These are phyloP conservation scores for Tiliqua scincoides DNA, from an alignment of 2,113 vertebrate species.

Conservation along the genomic window DNA sequence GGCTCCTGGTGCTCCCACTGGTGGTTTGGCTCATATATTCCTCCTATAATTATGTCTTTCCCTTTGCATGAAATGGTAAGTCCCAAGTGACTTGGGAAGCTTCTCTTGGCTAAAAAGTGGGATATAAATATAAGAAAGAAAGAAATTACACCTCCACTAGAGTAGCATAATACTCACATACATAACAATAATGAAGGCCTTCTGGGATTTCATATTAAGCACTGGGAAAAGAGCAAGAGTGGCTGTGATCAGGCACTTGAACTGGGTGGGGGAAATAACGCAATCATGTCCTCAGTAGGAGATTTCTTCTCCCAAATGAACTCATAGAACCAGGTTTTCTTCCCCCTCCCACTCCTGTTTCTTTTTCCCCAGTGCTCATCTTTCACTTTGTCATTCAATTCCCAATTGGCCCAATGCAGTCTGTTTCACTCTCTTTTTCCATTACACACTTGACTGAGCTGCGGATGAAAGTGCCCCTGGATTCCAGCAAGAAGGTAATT, in stretches of 20 bases:
- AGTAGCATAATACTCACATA: too few species aligned
- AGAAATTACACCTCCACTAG: neutral
- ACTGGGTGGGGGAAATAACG: neutral
- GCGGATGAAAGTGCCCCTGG: conserved; percentile 65
- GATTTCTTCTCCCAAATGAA: conserved; percentile 62
- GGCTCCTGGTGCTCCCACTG: too few species aligned
- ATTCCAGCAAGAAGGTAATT: conserved; percentile 75
- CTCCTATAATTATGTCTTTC: too few species aligned
- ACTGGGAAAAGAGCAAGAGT: neutral
- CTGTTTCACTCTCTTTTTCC: conserved; percentile 81
- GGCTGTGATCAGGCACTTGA: neutral
- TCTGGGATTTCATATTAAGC: conserved; percentile 15
- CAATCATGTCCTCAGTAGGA: conserved; percentile 41
- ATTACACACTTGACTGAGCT: conserved; percentile 94
- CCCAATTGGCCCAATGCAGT: conserved; percentile 73
- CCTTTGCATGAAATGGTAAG: too few species aligned
- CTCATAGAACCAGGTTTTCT: conserved; percentile 45
- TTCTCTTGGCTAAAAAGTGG: too few species aligned
- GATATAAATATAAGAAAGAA: too few species aligned
- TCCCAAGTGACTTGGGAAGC: too few species aligned
- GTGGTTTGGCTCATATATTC: too few species aligned
- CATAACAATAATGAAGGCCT: neutral
- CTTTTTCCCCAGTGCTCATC: conserved; percentile 53
- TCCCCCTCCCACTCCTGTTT: neutral
- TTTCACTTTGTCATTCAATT: conserved; percentile 70